phyloP scores from a whole-genome alignment of 2,113 vertebrate species.

The Strix aluco region DNA sequence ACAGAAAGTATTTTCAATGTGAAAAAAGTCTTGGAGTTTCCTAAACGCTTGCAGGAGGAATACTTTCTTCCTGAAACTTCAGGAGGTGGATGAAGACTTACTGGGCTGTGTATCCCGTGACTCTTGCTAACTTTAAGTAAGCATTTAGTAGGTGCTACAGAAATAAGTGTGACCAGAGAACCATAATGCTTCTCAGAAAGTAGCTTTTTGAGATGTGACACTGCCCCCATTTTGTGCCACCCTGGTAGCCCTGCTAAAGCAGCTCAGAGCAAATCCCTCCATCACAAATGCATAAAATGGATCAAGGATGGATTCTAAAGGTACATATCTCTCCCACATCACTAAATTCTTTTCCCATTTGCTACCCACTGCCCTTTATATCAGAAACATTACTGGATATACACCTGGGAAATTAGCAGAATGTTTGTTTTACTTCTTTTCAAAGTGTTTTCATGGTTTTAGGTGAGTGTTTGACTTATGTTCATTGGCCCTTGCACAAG shows the following conservation, averaged over 20 bases:
- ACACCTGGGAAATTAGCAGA: slow-evolving; percentile 23
- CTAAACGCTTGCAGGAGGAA: not conserved
- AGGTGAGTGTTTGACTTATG: slow-evolving; percentile 45
- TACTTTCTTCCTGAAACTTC: not conserved
- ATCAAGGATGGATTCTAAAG: not conserved
- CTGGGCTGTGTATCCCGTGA: not conserved
- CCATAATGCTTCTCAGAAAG: not conserved
- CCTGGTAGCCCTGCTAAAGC: not conserved
- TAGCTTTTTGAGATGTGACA: not conserved
- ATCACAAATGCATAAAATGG: not conserved
- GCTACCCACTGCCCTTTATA: not conserved
- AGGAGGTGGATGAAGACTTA: not conserved
- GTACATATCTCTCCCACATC: not conserved
- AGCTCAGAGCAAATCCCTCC: not conserved
- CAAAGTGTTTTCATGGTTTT: slow-evolving; percentile 30
- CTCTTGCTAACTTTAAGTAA: not conserved
- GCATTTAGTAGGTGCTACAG: not conserved
- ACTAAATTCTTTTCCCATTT: not conserved
- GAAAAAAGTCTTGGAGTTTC: not conserved
- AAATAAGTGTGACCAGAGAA: not conserved
- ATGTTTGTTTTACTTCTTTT: slow-evolving; percentile 46
- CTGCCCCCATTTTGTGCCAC: not conserved
- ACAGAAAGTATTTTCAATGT: not conserved
- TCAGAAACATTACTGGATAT: not conserved
- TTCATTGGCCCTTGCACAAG: slow-evolving; percentile 22